These are phyloP conservation scores for Caranx melampygus DNA, from an alignment of 2,113 vertebrate species.

Conservation along the genomic window DNA sequence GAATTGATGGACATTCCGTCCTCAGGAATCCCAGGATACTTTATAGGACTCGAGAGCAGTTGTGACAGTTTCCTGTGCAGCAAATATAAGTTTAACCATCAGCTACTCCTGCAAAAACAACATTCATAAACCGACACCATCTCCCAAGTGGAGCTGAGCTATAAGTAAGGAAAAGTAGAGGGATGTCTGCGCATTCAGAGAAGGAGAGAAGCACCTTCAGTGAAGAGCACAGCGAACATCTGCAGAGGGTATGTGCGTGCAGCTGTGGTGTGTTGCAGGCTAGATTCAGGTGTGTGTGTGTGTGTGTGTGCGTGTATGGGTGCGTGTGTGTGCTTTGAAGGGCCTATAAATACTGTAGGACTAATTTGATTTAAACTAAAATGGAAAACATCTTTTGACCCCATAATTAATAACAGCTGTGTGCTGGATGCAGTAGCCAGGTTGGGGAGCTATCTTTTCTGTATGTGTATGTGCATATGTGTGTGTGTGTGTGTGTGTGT, in stretches of 20 bases:
- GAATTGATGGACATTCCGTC: constrained; percentile 59
- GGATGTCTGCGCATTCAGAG: constrained; percentile 33
- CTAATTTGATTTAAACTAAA: constrained; percentile 81
- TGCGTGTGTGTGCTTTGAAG: constrained; percentile 51
- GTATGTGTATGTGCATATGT: background rate
- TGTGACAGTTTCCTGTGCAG: constrained; percentile 35
- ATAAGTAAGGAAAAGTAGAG: background rate
- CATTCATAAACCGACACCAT: constrained; percentile 2
- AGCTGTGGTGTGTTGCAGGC: constrained; percentile 25
- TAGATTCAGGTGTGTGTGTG: constrained; percentile 42
- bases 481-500: constrained; percentile 11
- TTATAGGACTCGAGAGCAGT: constrained; percentile 59
- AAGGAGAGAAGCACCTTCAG: background rate
- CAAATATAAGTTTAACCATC: constrained; percentile 42
- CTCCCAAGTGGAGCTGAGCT: background rate
- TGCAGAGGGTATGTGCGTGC: background rate
- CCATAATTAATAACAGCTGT: constrained; percentile 73
- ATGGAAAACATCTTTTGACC: constrained; percentile 79
- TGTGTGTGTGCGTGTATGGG: constrained; percentile 34
- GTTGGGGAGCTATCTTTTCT: constrained; percentile 50
- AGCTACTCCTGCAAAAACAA: constrained; percentile 18
- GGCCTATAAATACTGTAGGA: constrained; percentile 69
- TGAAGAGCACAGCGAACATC: background rate
- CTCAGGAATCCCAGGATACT: constrained; percentile 54
- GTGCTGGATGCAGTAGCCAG: constrained; percentile 62